Evolutionary conservation across 2,797 vertebrate genomes (phyloP).

Genomic region (Acanthopagrus latus): DNA sequence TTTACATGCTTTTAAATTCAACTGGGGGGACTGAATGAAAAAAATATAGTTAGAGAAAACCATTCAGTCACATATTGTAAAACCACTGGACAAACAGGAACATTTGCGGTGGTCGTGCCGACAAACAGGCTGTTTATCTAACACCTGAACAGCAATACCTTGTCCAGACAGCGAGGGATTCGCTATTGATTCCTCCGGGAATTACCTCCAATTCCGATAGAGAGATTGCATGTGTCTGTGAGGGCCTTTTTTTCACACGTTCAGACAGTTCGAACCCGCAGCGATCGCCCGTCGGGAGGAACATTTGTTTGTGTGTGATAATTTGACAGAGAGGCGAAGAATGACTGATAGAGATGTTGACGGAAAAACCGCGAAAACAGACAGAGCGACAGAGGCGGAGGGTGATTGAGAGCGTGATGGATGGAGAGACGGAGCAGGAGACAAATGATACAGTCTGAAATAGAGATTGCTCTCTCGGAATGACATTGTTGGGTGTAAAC

Average conservation of each 20-base stretch:
- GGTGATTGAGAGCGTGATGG: constrained; percentile 50
- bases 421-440: constrained; percentile 42
- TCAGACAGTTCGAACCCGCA: constrained; percentile 20
- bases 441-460: constrained; percentile 43
- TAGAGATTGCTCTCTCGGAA: constrained; percentile 29
- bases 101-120: neutral
- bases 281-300: neutral
- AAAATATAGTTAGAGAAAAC: neutral
- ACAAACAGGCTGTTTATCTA: constrained; percentile 27
- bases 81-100: neutral
- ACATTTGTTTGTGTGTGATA: constrained; percentile 43
- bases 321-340: constrained; percentile 46
- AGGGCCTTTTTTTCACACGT: neutral
- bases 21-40: neutral
- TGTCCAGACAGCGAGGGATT: constrained; percentile 49
- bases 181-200: constrained; percentile 42
- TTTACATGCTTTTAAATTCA: neutral
- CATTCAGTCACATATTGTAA: neutral
- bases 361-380: neutral
- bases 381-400: neutral
- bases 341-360: constrained; percentile 36
- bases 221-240: constrained; percentile 46
- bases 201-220: constrained; percentile 34
- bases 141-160: constrained; percentile 38
- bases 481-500: constrained; percentile 21